Conservation (phyloP, 2,888 invertebrate genomes). For the Smittia aterrima region DNA sequence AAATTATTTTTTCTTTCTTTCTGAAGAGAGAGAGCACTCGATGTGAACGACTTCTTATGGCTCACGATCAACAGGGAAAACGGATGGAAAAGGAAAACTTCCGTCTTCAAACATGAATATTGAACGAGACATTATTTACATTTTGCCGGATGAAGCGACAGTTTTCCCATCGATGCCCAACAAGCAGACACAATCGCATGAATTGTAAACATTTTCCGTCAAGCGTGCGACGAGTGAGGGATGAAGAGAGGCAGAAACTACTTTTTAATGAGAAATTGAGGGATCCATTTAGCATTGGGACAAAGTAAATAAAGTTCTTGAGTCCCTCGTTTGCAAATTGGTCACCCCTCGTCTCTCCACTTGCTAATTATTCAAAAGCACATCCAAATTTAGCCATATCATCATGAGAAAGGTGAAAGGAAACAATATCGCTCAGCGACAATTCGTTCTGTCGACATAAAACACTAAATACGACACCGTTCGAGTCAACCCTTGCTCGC, state of each 20-base stretch:
- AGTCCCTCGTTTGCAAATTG: constrained; percentile 14
- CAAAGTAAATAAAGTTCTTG: background rate
- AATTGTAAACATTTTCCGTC: constrained; percentile 8
- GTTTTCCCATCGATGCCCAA: background rate
- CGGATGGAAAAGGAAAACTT: too few species aligned
- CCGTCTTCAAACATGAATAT: too few species aligned
- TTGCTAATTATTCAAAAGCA: constrained; percentile 24
- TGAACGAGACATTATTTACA: too few species aligned
- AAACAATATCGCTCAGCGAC: background rate
- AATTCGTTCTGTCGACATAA: background rate
- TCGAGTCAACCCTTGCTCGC: background rate
- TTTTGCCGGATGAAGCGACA: too few species aligned
- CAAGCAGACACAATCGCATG: background rate
- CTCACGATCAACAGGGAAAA: too few species aligned
- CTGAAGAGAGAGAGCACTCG: background rate
- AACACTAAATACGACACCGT: background rate
- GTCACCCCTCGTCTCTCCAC: background rate
- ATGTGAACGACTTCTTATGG: too few species aligned
- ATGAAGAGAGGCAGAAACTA: background rate
- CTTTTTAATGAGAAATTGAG: constrained; percentile 2
- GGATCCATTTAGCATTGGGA: constrained; percentile 2
- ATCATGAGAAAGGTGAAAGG: constrained; percentile 11
- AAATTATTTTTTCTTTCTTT: constrained; percentile 5
- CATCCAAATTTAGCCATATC: constrained; percentile 16
- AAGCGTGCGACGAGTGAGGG: background rate